A percentile compares a stretch with the other conserved stretches of the same genome.
Evolutionary conservation across 2,113 vertebrate genomes (phyloP).

Genomic region (Myiozetetes cayanensis): DNA sequence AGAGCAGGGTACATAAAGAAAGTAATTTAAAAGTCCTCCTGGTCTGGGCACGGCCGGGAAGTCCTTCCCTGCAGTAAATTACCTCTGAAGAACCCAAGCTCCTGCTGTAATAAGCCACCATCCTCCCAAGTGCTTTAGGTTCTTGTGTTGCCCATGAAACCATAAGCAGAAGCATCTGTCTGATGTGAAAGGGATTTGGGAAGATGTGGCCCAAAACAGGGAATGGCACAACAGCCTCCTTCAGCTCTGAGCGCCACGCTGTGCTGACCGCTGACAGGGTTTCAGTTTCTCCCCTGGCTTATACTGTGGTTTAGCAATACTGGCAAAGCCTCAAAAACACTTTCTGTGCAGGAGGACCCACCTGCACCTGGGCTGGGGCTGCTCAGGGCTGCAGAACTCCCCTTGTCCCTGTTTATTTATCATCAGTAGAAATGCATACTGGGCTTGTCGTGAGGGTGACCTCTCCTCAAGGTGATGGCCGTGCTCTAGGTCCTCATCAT

Average conservation of each 20-base stretch:
- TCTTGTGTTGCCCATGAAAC: slow-evolving; percentile 1
- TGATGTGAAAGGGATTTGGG: slow-evolving; percentile 10
- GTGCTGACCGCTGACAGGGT: not conserved
- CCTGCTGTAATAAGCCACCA: not conserved
- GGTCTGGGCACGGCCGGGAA: not conserved
- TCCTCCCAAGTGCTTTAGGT: slow-evolving; percentile 19
- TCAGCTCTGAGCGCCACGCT: not conserved
- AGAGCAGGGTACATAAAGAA: not conserved
- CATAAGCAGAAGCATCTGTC: slow-evolving; percentile 14
- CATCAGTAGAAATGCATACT: not conserved
- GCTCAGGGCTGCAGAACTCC: not conserved
- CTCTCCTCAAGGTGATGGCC: not conserved
- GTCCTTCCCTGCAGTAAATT: slow-evolving; percentile 28
- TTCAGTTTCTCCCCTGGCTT: not conserved
- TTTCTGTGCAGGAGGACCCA: not conserved
- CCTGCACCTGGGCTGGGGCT: not conserved
- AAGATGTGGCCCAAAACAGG: not conserved
- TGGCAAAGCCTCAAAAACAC: slow-evolving; percentile 44
- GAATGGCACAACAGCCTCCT: slow-evolving; percentile 2
- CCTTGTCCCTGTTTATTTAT: not conserved
- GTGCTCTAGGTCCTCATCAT: not conserved
- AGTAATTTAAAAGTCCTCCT: slow-evolving; percentile 2
- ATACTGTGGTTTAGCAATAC: not conserved
- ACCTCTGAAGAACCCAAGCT: slow-evolving; percentile 17
- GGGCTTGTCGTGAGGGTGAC: not conserved